Evolutionary conservation across 2,113 vertebrate species (phyloP).

Genomic region (Cebus imitator): DNA sequence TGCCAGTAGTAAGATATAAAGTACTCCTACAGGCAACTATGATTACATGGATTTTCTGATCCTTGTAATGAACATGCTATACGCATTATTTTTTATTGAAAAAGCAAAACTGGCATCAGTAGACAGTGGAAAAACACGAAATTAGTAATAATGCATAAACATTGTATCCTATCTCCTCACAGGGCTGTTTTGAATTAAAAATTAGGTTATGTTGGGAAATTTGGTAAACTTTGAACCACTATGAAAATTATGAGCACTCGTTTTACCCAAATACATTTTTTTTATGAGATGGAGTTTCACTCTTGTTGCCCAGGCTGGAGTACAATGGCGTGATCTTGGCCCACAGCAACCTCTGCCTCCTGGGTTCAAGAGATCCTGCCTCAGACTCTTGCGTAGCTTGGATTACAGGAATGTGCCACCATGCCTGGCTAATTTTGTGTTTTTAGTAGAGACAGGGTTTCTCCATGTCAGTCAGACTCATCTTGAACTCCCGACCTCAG

Average conservation of each 20-base stretch:
- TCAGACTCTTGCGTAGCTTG: too few species aligned
- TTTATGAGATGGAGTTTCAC: too few species aligned
- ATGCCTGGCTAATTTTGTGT: too few species aligned
- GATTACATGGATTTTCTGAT: background rate
- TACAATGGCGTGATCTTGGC: too few species aligned
- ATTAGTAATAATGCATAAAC: background rate
- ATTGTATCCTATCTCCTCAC: rapidly evolving
- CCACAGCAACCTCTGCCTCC: too few species aligned
- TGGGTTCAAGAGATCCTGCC: too few species aligned
- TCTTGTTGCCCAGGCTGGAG: too few species aligned
- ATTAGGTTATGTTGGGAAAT: background rate
- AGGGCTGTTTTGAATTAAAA: background rate
- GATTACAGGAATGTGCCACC: too few species aligned
- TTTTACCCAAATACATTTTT: background rate
- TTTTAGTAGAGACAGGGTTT: too few species aligned
- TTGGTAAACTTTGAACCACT: background rate
- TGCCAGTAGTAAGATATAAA: background rate
- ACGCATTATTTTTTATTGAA: background rate
- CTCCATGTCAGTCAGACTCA: too few species aligned
- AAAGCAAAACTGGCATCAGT: background rate
- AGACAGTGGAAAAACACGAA: background rate
- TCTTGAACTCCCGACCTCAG: too few species aligned
- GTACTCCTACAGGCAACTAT: background rate
- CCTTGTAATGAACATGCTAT: background rate
- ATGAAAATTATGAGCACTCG: background rate